A percentile compares a stretch with the other conserved stretches of the same genome.
phyloP scores from a whole-genome alignment of 1,140 invertebrate species.

The Orius laevigatus region DNA sequence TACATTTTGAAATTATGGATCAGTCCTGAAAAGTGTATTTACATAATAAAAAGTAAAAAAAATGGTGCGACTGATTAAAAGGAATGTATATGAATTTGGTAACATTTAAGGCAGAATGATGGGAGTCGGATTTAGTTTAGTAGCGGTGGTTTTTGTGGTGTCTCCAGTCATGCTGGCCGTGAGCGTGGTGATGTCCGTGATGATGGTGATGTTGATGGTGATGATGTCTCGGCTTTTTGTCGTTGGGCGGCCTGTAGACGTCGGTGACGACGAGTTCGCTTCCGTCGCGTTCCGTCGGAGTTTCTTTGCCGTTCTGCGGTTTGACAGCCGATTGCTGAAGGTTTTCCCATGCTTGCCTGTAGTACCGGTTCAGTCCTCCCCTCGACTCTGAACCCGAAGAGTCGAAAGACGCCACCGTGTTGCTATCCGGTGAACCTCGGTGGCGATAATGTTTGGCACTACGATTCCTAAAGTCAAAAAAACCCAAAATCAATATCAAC shows the following conservation, averaged over 20 bases:
- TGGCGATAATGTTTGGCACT: slow-evolving; percentile 70
- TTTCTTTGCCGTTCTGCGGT: slow-evolving; percentile 46
- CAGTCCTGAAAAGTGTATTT: background rate
- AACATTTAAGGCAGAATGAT: background rate
- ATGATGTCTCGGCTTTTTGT: slow-evolving; percentile 49
- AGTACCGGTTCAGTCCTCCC: slow-evolving; percentile 64
- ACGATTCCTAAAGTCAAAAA: slow-evolving; percentile 41
- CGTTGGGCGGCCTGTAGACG: slow-evolving; percentile 39
- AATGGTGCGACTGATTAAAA: slow-evolving; percentile 1
- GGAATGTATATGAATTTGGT: background rate
- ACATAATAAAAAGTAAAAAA: background rate
- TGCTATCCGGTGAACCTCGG: slow-evolving; percentile 71
- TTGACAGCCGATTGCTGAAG: slow-evolving; percentile 46
- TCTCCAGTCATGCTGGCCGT: slow-evolving; percentile 26
- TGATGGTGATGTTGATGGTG: slow-evolving; percentile 67
- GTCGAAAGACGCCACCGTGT: slow-evolving; percentile 72
- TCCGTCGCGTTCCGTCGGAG: slow-evolving; percentile 55
- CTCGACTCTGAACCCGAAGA: slow-evolving; percentile 69
- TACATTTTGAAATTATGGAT: background rate
- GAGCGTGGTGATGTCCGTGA: slow-evolving; percentile 13
- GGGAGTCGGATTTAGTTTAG: background rate
- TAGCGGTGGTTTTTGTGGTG: slow-evolving; percentile 27
- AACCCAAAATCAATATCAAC: slow-evolving; percentile 20
- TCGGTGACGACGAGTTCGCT: slow-evolving; percentile 68
- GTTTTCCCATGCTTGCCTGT: slow-evolving; percentile 83